Evolutionary conservation across 2,888 invertebrate genomes (phyloP).

Genomic region (Plusia festucae): DNA sequence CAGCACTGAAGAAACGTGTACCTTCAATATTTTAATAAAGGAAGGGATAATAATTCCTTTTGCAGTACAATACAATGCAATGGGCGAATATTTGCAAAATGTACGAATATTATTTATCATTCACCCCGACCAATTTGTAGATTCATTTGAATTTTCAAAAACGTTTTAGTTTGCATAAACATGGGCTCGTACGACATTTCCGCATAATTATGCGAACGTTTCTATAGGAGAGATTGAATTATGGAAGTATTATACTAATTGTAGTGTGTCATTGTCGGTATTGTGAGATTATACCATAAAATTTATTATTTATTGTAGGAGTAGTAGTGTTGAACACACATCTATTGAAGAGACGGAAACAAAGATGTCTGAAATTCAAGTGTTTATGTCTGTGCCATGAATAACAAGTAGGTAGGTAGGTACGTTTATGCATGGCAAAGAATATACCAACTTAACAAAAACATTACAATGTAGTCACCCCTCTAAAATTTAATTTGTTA

Average conservation of each 20-base stretch:
- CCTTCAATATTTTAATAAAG: background rate
- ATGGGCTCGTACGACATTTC: slow-evolving; percentile 77
- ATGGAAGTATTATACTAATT: slow-evolving; percentile 84
- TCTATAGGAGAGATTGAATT: slow-evolving; percentile 78
- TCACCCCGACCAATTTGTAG: slow-evolving; percentile 69
- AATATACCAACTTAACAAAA: slow-evolving; percentile 33
- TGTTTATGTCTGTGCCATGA: slow-evolving; percentile 5
- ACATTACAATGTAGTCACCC: slow-evolving; percentile 38
- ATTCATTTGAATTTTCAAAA: slow-evolving; percentile 71
- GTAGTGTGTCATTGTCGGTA: slow-evolving; percentile 63
- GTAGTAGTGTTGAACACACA: slow-evolving; percentile 18
- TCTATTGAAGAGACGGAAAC: slow-evolving; percentile 9
- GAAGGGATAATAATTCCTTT: background rate
- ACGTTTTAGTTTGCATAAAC: slow-evolving; percentile 82
- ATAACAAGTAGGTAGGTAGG: slow-evolving; percentile 25
- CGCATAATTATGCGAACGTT: slow-evolving; percentile 69
- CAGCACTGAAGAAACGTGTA: background rate
- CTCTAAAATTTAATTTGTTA: slow-evolving; percentile 53
- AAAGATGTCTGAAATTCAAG: background rate
- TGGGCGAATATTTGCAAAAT: slow-evolving; percentile 19
- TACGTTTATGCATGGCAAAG: slow-evolving; percentile 25
- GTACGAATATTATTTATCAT: slow-evolving; percentile 35
- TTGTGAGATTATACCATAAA: slow-evolving; percentile 72
- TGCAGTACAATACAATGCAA: background rate
- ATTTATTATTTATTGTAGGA: slow-evolving; percentile 66